Base-by-base conservation (phyloP, 1,140 invertebrate genomes). In the Conus ventricosus region DNA sequence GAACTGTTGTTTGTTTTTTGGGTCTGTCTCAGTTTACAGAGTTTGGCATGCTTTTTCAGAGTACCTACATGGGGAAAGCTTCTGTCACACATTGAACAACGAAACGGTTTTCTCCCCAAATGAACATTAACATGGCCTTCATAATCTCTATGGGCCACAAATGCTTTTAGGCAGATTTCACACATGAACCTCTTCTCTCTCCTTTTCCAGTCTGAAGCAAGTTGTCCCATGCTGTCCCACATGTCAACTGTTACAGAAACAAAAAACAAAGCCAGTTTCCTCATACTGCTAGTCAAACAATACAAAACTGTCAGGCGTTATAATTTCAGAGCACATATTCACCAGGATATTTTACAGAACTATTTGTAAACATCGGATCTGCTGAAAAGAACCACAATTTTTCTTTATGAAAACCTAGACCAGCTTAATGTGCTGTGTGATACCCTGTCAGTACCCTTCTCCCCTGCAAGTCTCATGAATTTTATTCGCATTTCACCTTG, bases 121-220 rank as follows among this genome's bases (percentile, higher is more conserved):
- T 90, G 89, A 25, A 87, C 63, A 87, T 90, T 90, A 20, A 90
- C 84, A 75, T 90, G 89, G 11, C 89, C 89, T 71, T 88, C 89
- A 75, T 88, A 88, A 78, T 90, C 89, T 57, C 88, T 87, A 25
- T 88, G 82, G 53, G 89, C 87, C 55, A 63, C 54, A 88, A 85
- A 90, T 71, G 55, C 57, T 54, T 88, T 90, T 51, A 25, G 53
- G 83, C 89, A 90, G 80, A 57, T 86, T 82, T 87, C 63, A 85
- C 89, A 90, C 11, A 55, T 51, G 53, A 75, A 85, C 60, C n/a
- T 71, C 71, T 75, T 67, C 51, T 85, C 63, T 85, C 84, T 67
- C n/a, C 27, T 71, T n/a, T 85, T 39, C 84, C 84, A 85, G 54
- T 85, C 51, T 85, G 84, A 81, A 20, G 80, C 25, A 78, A 27